Evolutionary conservation across 1,140 invertebrate species (phyloP), one percentile per base, ranked within the genome.

Genomic region (Bombus affinis): DNA sequence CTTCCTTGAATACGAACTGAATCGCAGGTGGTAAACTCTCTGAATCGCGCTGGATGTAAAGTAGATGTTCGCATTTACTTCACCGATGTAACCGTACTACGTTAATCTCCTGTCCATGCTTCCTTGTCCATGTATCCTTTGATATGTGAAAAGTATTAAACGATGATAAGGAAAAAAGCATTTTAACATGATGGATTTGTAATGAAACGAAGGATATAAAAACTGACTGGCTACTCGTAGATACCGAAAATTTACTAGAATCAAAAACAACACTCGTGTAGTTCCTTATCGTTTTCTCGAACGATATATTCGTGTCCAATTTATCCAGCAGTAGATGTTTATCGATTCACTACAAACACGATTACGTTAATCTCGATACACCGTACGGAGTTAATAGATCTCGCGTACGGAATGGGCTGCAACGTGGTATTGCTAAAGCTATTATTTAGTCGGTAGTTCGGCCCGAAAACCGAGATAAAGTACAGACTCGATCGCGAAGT

Each of bases 1-100:
- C 75, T 22, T 44, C 28, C 77, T 57, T 71, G 77, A 81, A 57
- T 39, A 32, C 87, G 70, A 86, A 88, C 81, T 87, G 89, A 88
- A 91, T 90, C 79, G 83, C 88, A 86, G 89, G 89, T 90, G 85
- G 89, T 72, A 90, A 92, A 90, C 86, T 76, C 88, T 85, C 71
- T 74, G 71, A 88, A 88, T 88, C 86, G 85, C 81, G 78, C 80
- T 39, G 65, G 73, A 72, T 85, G 65, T 79, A 88, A 89, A 91
- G 76, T 89, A 85, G 86, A 89, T 90, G 65, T 86, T 88, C 80
- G 81, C 83, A 39, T 86, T 86, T 86, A 80, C 66, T 25, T 74
- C 84, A 25, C 65, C 53, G 62, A 70, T 65, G 65, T 85, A 80
- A 22, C 18, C 71, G 73, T 86, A 79, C 65, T 66, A 25, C 62